Percentiles rank a stretch among this genome's conserved stretches.
Evolutionary conservation across 1,140 invertebrate genomes (phyloP).

Genomic region (Drosophila pallidifrons): DNA sequence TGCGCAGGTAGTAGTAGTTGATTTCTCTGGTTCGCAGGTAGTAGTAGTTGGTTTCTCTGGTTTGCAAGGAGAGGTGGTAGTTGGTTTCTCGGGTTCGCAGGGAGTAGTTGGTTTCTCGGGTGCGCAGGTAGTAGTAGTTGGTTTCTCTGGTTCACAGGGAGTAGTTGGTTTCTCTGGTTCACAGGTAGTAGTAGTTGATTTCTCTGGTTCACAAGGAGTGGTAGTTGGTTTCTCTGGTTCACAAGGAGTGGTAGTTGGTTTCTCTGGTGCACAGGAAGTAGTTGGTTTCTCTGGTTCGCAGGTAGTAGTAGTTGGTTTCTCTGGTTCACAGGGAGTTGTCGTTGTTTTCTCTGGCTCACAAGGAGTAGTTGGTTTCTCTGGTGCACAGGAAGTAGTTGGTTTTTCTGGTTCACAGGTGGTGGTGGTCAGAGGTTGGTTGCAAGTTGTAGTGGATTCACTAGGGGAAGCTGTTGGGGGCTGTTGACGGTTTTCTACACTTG

Average conservation of each 20-base stretch:
- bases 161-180: background rate
- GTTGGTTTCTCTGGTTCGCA: conserved; percentile 7
- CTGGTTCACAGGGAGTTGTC: background rate
- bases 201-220: background rate
- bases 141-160: background rate
- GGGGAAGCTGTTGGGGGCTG: conserved; percentile 16
- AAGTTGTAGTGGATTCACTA: conserved; percentile 32
- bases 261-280: background rate
- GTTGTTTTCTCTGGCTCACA: background rate
- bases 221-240: conserved; percentile 11
- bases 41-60: conserved; percentile 9
- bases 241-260: background rate
- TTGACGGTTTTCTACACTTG: background rate
- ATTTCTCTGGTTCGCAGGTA: background rate
- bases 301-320: conserved; percentile 5
- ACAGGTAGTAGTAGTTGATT: background rate
- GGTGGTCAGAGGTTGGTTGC: background rate
- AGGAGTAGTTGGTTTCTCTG: conserved; percentile 11
- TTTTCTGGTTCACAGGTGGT: background rate
- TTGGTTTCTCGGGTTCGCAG: background rate
- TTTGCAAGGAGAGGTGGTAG: conserved; percentile 1
- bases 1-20: conserved; percentile 2
- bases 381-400: conserved; percentile 6
- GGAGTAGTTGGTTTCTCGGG: background rate
- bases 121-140: background rate